Evolutionary conservation across 2,113 vertebrate genomes (phyloP).

Genomic region (Rhinopomastus cyanomelas): DNA sequence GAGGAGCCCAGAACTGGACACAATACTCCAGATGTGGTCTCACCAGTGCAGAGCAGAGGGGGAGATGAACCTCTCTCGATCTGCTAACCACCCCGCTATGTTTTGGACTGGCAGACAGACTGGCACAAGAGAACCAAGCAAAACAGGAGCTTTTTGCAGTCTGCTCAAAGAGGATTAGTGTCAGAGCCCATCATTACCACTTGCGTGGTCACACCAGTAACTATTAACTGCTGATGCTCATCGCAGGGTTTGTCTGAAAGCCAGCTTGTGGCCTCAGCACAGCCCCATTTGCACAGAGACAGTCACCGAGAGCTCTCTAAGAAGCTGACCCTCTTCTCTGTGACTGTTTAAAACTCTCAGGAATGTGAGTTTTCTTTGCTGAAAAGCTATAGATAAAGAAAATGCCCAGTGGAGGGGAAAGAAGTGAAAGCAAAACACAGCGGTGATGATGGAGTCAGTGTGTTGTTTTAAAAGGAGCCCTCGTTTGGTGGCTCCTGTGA

Average conservation of each 20-base stretch:
- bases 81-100: no score
- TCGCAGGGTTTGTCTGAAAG: background rate
- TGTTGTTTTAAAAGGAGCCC: background rate
- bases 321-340: no score
- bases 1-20: no score
- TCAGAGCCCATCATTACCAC: background rate
- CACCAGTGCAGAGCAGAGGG: no score
- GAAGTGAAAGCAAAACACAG: background rate
- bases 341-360: background rate
- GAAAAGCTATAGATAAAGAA: background rate
- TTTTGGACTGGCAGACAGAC: constrained; percentile 17
- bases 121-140: background rate
- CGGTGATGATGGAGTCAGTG: background rate
- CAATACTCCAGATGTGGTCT: no score
- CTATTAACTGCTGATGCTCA: background rate
- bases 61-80: no score
- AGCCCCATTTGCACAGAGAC: no score
- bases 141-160: background rate
- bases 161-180: background rate
- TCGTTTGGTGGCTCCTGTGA: background rate
- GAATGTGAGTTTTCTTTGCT: background rate
- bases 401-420: background rate
- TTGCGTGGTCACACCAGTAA: background rate
- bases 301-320: no score
- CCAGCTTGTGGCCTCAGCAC: background rate